Conservation (phyloP, 35 echinoderm and acorn worm species). For the Acanthaster planci region DNA sequence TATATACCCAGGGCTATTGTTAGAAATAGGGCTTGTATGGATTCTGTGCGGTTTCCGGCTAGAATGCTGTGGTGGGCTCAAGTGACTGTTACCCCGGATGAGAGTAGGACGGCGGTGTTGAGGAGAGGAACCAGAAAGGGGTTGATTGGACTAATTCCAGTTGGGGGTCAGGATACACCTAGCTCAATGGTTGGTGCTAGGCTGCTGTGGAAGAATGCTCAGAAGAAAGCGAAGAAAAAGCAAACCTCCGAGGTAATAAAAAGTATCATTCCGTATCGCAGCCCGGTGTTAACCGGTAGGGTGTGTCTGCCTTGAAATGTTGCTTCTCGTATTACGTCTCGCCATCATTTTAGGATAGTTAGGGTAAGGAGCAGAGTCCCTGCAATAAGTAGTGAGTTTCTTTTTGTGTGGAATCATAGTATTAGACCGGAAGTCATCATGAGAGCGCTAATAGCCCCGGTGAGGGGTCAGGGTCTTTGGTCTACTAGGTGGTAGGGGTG, state of each 20-base stretch:
- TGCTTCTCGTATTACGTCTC: conserved; percentile 69
- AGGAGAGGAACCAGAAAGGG: conserved; percentile 59
- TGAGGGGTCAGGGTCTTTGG: conserved; percentile 73
- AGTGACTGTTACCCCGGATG: conserved; percentile 68
- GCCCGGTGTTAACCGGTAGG: conserved; percentile 32
- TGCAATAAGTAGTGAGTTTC: not conserved
- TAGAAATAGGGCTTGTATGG: conserved; percentile 43
- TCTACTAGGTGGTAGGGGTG: conserved; percentile 80
- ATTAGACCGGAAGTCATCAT: conserved; percentile 57
- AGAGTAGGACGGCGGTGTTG: conserved; percentile 62
- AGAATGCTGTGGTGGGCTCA: conserved; percentile 72
- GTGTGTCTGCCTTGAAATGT: conserved; percentile 73
- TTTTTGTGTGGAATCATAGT: conserved; percentile 55
- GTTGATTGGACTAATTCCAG: conserved; percentile 45
- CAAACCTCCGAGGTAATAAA: conserved; percentile 75
- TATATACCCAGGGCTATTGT: conserved; percentile 52
- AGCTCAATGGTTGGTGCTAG: conserved; percentile 48
- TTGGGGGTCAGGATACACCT: conserved; percentile 56
- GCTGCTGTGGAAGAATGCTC: conserved; percentile 70
- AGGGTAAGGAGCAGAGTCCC: conserved; percentile 8
- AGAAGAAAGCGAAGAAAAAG: conserved; percentile 75
- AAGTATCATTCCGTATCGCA: conserved; percentile 62
- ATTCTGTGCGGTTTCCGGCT: conserved; percentile 40
- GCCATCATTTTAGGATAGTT: conserved; percentile 59
- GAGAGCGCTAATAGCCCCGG: conserved; percentile 56